Conservation (phyloP, 2,888 invertebrate species). For the Agrypnus murinus region DNA sequence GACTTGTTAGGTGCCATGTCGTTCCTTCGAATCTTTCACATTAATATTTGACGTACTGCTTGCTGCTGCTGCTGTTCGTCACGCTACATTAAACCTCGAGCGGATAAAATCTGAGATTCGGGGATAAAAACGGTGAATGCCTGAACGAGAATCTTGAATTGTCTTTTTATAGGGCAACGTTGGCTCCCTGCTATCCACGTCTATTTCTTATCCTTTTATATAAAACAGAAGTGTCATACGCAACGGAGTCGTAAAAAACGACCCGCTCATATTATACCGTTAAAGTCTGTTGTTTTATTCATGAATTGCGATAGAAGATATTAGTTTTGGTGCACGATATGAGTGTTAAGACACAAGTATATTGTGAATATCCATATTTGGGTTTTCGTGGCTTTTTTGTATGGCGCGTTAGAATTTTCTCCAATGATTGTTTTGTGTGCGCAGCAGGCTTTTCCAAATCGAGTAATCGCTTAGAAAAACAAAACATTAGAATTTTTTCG, state of each 20-base stretch:
- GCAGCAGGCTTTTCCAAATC: too few species aligned
- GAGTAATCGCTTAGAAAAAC: too few species aligned
- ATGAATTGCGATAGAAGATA: conserved; percentile 36
- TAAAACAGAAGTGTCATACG: conserved; percentile 46
- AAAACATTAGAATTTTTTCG: too few species aligned
- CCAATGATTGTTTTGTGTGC: too few species aligned
- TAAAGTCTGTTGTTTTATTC: conserved; percentile 46
- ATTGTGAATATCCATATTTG: conserved; percentile 1
- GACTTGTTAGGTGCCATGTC: conserved; percentile 46
- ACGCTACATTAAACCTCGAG: conserved; percentile 49
- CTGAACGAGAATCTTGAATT: conserved; percentile 49
- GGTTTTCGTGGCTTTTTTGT: too few species aligned
- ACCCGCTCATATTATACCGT: conserved; percentile 36
- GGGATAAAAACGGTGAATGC: conserved; percentile 50
- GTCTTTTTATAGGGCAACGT: conserved; percentile 50
- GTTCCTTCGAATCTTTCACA: conserved; percentile 41
- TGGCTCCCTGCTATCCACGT: conserved; percentile 39
- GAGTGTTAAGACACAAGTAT: conserved; percentile 17
- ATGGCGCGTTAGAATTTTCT: too few species aligned
- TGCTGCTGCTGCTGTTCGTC: conserved; percentile 47
- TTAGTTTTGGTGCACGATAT: conserved; percentile 27
- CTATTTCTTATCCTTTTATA: conserved; percentile 47
- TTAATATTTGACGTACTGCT: conserved; percentile 52
- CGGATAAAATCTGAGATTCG: conserved; percentile 51
- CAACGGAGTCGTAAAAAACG: conserved; percentile 38